Percentiles rank a stretch among this genome's conserved stretches.
These are phyloP conservation scores for Nomada flava DNA, from an alignment of 2,888 invertebrate species.

Conservation along the genomic window DNA sequence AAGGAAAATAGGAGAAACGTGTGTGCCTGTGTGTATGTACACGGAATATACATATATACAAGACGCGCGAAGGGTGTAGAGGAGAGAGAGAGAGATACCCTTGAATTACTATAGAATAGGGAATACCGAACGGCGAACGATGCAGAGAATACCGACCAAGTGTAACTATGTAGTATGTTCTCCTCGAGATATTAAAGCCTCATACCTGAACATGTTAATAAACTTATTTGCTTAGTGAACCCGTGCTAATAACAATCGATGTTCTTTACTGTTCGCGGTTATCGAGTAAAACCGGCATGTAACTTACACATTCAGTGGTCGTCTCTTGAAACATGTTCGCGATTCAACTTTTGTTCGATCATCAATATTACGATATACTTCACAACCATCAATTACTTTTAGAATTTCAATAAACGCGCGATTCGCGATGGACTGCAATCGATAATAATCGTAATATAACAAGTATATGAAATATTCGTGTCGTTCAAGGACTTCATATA, in stretches of 20 bases:
- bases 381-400: too few species aligned
- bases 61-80: too few species aligned
- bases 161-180: constrained; percentile 14
- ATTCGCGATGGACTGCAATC: too few species aligned
- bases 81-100: too few species aligned
- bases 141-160: too few species aligned
- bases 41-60: too few species aligned
- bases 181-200: constrained; percentile 33
- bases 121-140: too few species aligned
- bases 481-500: not conserved
- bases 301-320: constrained; percentile 11
- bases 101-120: too few species aligned
- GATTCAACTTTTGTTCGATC: not conserved
- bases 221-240: constrained; percentile 61
- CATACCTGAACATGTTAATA: constrained; percentile 54
- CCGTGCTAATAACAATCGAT: constrained; percentile 51
- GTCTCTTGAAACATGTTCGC: not conserved
- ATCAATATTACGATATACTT: too few species aligned
- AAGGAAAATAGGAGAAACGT: not conserved
- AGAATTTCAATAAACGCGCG: too few species aligned
- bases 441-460: not conserved
- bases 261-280: constrained; percentile 27
- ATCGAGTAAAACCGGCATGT: not conserved
- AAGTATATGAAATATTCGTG: not conserved
- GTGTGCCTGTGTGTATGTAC: not conserved